Base-by-base conservation (phyloP, 2,797 vertebrate species). In the Chaunax sp. region DNA sequence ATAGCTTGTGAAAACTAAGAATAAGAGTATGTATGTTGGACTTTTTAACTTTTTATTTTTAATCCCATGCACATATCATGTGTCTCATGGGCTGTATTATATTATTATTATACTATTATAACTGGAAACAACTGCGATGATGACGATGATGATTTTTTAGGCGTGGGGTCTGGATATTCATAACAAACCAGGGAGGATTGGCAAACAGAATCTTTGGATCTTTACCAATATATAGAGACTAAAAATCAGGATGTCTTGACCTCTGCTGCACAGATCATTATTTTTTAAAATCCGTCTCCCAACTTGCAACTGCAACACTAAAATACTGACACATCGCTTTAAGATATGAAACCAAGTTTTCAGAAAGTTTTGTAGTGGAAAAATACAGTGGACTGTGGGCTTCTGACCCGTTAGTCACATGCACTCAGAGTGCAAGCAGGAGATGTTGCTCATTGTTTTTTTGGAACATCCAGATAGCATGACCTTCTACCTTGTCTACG, bases 41-140 rank as follows among this genome's bases (percentile, higher is more conserved):
- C 13, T 38, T 23, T 50, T 61, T 33, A 44, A 44, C 13, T 38
- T 23, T 50, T 61, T 33, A 44, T 38, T 57, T 57, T 44, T 52
- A 45, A 58, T 23, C 23, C 19, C 40, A 37, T 40, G 22, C 45
- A 51, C 47, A 38, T 18, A 47, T 28, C 57, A 37, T 52, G 50
- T 14, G 46, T 63, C 40, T 63, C 30, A 35, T 45, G 55, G 44
- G 44, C 50, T 53, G 41, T n/a, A n/a, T n/a, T n/a, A n/a, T n/a
- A n/a, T n/a, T n/a, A n/a, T n/a, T n/a, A n/a, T n/a, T n/a, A n/a
- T n/a, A n/a, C n/a, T n/a, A 51, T 46, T 47, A 41, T 35, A 46
- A 46, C 44, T 20, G 16, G 43, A 22, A 30, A 41, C 16, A 46
- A 20, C 6, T 33, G 18, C 6, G 35, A 23, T 4, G 1, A 10